Conservation (phyloP, 2,797 vertebrate species). For the Benthosema pterotum region DNA sequence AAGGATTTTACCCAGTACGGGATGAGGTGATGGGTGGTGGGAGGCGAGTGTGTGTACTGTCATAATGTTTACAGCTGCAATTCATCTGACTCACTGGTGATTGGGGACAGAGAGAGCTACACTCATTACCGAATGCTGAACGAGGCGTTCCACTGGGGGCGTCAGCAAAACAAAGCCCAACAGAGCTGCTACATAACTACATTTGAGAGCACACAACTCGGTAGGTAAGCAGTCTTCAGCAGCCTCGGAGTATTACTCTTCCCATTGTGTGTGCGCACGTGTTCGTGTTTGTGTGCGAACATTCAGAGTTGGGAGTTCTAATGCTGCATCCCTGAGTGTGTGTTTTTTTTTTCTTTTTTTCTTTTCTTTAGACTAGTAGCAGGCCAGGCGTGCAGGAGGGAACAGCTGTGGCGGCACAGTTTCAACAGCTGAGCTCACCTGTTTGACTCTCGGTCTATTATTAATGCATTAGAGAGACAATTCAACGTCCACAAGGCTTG, state of each 20-base stretch:
- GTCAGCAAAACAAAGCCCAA: constrained; percentile 2
- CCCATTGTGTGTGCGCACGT: neutral
- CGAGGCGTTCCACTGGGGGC: constrained; percentile 8
- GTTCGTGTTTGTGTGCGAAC: too few species aligned
- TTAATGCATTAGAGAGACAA: too few species aligned
- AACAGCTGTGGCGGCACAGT: constrained; percentile 38
- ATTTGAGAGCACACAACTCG: neutral
- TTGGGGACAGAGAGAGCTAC: constrained; percentile 18
- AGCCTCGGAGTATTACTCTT: constrained; percentile 9
- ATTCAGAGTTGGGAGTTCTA: constrained; percentile 7
- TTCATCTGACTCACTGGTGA: constrained; percentile 38
- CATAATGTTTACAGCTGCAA: constrained; percentile 56
- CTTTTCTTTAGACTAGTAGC: neutral
- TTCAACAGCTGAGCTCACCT: constrained; percentile 36
- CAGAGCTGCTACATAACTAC: neutral
- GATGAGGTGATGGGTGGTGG: constrained; percentile 56
- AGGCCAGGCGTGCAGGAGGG: constrained; percentile 35
- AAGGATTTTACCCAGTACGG: constrained; percentile 56
- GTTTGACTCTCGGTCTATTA: constrained; percentile 31
- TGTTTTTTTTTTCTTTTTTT: too few species aligned
- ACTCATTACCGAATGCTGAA: constrained; percentile 35
- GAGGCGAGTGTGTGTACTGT: constrained; percentile 52
- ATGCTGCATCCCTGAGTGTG: constrained; percentile 1
- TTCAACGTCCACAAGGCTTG: too few species aligned
- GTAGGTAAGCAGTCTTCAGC: neutral